Base-by-base conservation (phyloP, 2,113 vertebrate genomes). In the Triplophysa tibetana region DNA sequence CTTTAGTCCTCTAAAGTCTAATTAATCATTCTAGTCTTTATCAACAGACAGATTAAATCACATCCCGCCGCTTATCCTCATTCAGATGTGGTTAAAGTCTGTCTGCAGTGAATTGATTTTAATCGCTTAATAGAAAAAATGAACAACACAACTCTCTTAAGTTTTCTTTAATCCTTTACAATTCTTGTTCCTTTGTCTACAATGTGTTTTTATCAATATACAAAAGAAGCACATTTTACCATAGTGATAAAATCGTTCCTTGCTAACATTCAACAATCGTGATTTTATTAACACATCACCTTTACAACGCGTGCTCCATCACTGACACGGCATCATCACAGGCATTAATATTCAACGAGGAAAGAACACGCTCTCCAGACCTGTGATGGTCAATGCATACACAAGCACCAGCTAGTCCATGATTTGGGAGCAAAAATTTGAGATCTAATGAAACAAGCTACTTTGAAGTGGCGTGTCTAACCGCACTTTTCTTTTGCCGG, bases 11-110 rank as follows among this genome's bases (percentile, higher is more conserved):
- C 45, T 45, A 81, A 76, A 78, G 23, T n/a, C 74, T 75, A 82
- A 77, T 85, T 63, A 80, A 80, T 83, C 74, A 81, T 82, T 67
- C 81, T 62, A 38, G 67, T 80, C 77, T 58, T 45, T 74, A 77
- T 77, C 66, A 77, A 33, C 52, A 63, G 77, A 58, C 16, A 77
- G 84, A 82, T 82, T 85, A 82, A 72, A 85, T 78, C 74, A 77
- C 67, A 82, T 24, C 14, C 52, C 19, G 13, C 10, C 21, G n/a
- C 10, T 29, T 61, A 77, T 82, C 16, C 65, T 72, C 69, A n/a
- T 52, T 82, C 65, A 19, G 19, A 19, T 43, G 66, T 21, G 72
- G 66, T 79, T 82, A 56, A 60, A 62, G 76, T 23, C 64, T 78
- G 70, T 65, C 58, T 75, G 76, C 48, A 54, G 33, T 38, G 33